Base-by-base conservation (phyloP, 2,113 vertebrate genomes). In the Strix uralensis region DNA sequence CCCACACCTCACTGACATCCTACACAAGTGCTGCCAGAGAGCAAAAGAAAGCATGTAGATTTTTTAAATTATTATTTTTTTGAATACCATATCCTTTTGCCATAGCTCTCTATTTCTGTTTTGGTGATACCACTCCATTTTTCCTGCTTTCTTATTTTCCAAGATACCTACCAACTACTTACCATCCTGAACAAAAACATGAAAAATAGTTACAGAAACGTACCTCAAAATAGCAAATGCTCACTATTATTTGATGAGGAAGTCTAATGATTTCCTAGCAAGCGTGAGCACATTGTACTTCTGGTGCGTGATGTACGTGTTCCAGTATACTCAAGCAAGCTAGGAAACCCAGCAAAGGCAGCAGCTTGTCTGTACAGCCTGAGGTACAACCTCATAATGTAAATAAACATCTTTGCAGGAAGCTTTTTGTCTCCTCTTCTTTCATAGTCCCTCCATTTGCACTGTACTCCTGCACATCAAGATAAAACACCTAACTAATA, bases 371-470 rank as follows among this genome's bases (percentile, higher is more conserved):
- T 70, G 62, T 79, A 65, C 40, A 66, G 84, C 85, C 79, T 77
- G 49, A 94, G 46, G 67, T 86, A 75, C 14, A 82, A 57, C 62
- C 49, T 93, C 49, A 49, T 65, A 51, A 95, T 14, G 70, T 63
- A 95, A 94, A 96, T 19, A 92, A 92, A 70, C 85, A 80, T 67
- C 30, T 59, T 72, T 42, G 86, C 77, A 61, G 61, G 92, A 96
- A 91, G 65, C n/a, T 78, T 82, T 92, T 79, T 46, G 54, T 81
- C 93, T 96, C 52, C 67, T 90, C 57, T 91, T 27, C 55, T 69
- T 88, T 65, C 38, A 38, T 20, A 88, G n/a, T 44, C 36, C 73
- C 55, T 86, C n/a, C 29, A 49, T 34, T n/a, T n/a, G 11, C 27
- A 34, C 44, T 49, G 23, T 5, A 79, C 38, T 89, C 57, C 29